Evolutionary conservation across 1,140 invertebrate species (phyloP), one percentile per base, ranked within the genome.

Genomic region (Magallana gigas): DNA sequence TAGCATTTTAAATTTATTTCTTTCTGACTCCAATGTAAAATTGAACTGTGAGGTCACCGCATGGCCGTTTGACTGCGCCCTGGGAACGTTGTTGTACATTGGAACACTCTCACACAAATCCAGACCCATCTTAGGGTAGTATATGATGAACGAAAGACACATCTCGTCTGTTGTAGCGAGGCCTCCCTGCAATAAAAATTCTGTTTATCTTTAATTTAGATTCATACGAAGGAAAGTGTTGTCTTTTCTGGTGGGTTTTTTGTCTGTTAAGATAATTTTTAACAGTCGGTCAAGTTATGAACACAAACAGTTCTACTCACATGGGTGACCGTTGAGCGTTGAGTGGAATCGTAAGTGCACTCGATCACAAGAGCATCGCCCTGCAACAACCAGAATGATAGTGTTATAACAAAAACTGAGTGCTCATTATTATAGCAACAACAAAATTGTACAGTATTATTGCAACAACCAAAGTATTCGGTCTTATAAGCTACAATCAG

Each of bases 101-200:
- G 68, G 68, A 9, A 12, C 36, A 76, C 68, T 76, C 23, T 76
- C 18, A 80, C 85, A 86, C 16, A 6, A 14, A 6, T 86, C 85
- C 14, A 86, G 60, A 14, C 5, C 62, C 85, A 86, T 86, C 5
- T 71, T 48, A 12, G 85, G 85, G 16, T 86, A 86, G 57, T 86
- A 80, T 16, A 76, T 48, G 56, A 86, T 80, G 16, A 86, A 86
- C 3, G 85, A 86, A 9, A 86, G 68, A 57, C 85, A 86, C 85
- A 86, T 86, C 11, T 81, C 71, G 16, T 80, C 85, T 9, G 68
- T 11, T n/a, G 85, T 86, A 14, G 85, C 48, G 7, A 86, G 16
- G 12, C 85, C 85, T 80, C 85, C 85, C 85, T 86, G 14, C 11
- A 18, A 23, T 57, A 9, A 1, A 84, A 23, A 60, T 18, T 18